Evolutionary conservation across 2,888 invertebrate species (phyloP), one percentile per base, ranked within the genome.

Genomic region (Tromatobia lineatoria): DNA sequence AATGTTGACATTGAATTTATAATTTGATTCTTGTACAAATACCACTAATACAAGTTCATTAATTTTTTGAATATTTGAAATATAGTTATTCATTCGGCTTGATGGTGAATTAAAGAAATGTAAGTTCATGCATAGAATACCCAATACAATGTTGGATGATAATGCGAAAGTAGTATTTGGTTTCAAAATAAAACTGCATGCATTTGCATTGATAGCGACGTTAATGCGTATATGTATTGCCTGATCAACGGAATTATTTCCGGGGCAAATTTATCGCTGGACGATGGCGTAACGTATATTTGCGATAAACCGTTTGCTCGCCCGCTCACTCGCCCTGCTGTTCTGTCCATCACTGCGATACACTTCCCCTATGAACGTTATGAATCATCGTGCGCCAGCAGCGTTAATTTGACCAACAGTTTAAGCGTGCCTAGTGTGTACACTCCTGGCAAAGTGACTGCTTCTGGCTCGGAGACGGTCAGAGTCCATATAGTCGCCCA

Each of bases 311-410:
- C 34, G 52, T 25, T 20, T 13, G 23, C 59, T 13, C 61, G 34
- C 3, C n/a, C 42, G 42, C 38, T 38, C 18, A 15, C 69, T 20
- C 70, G 52, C 20, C 13, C 13, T 20, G 42, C 42, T n/a, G 42
- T n/a, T 71, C 20, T 18, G 71, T 45, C 25, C 57, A 38, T 18
- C 45, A 57, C 57, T 25, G 57, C 23, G 57, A 18, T 54, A 23
- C 20, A 54, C 71, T 29, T 18, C 20, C 54, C 34, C 29, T 29
- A 23, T 54, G 20, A 71, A 38, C 3, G 54, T 42, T 38, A 15
- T 71, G 71, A 71, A 71, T 71, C 71, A 71, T 71, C 59, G 59
- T 29, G 38, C 57, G 18, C 57, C 42, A 45, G 57, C 57, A 57
- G 57, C 71, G 57, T 59, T 71, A 71, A 71, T 71, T 57, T 38